Evolutionary conservation across 2,797 vertebrate species (phyloP), one percentile per base, ranked within the genome.

Genomic region (Streptopelia turtur): DNA sequence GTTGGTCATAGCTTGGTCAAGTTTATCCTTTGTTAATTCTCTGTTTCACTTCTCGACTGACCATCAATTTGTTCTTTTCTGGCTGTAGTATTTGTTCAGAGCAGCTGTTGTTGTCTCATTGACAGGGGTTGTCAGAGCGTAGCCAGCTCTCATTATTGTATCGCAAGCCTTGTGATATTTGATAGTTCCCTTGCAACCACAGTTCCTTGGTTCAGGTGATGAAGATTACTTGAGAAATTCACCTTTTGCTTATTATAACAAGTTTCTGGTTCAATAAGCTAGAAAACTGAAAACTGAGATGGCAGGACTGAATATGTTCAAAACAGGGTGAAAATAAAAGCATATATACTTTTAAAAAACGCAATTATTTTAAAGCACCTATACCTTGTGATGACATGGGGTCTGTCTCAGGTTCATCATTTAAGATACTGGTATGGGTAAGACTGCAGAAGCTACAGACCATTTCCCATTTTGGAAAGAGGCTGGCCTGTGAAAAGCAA

Each of bases 131-230:
- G 76, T 83, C 84, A 92, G 87, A 94, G 76, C 9, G 0, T 59
- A 75, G 87, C 59, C 61, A 93, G 22, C 43, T 85, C 74, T 50
- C n/a, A 23, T 83, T 90, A 85, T 87, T 90, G 93, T 59, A 85
- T 83, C 0, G 0, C 50, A 90, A 78, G 65, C 72, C 45, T 85
- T 72, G 72, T 86, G 79, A 76, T 93, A 88, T 68, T 35, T 76
- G 82, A 93, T 83, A 78, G 69, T 63, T 89, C 50, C 69, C 45
- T 87, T 80, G 69, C 76, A 79, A 64, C 15, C 12, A 35, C 63
- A 60, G 25, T n/a, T 84, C 55, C 77, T 11, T 21, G 59, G 49
- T 64, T 90, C 78, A 68, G 61, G 53, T 71, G 43, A 91, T 68
- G 37, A 77, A 56, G 39, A 70, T 87, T 82, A 85, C 39, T 66